These are phyloP conservation scores for Ephestia elutella DNA, from an alignment of 1,140 invertebrate species.

Conservation along the genomic window DNA sequence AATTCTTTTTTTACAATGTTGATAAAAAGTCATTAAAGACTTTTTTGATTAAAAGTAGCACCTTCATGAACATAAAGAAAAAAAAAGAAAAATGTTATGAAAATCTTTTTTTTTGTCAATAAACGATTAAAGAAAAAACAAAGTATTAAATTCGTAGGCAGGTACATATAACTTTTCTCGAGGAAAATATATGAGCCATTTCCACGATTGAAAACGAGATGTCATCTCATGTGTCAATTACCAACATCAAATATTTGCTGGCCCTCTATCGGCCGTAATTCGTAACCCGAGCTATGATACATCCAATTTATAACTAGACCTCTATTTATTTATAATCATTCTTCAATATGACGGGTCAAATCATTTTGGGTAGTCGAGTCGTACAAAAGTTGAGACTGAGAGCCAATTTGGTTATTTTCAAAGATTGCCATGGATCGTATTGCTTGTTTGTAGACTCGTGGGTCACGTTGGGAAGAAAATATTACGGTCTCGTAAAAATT, in stretches of 20 bases:
- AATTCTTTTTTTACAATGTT: no score
- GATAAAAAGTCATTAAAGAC: no score
- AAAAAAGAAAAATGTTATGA: no score
- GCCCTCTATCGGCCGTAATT: slow-evolving; percentile 60
- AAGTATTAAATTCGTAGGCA: no score
- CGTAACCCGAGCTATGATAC: slow-evolving; percentile 43
- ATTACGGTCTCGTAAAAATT: slow-evolving; percentile 19
- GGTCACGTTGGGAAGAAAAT: slow-evolving; percentile 43
- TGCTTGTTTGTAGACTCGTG: slow-evolving; percentile 65
- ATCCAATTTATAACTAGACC: slow-evolving; percentile 20
- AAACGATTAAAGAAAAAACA: no score
- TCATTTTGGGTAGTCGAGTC: slow-evolving; percentile 20
- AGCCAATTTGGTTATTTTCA: slow-evolving; percentile 54
- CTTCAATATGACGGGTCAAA: slow-evolving; percentile 16
- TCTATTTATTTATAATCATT: slow-evolving; percentile 2
- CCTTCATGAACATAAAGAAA: no score
- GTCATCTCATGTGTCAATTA: slow-evolving; percentile 63
- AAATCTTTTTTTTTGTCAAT: no score
- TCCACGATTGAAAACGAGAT: slow-evolving; percentile 32
- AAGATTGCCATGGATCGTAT: slow-evolving; percentile 46
- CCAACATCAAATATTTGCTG: slow-evolving; percentile 65
- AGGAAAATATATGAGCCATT: no score
- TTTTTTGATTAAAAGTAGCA: no score
- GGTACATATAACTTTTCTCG: no score
- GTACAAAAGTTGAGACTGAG: slow-evolving; percentile 28